A percentile compares a stretch with the other conserved stretches of the same genome.
Conservation (phyloP, 2,888 invertebrate genomes). For the Aphelenchoides bicaudatus region DNA sequence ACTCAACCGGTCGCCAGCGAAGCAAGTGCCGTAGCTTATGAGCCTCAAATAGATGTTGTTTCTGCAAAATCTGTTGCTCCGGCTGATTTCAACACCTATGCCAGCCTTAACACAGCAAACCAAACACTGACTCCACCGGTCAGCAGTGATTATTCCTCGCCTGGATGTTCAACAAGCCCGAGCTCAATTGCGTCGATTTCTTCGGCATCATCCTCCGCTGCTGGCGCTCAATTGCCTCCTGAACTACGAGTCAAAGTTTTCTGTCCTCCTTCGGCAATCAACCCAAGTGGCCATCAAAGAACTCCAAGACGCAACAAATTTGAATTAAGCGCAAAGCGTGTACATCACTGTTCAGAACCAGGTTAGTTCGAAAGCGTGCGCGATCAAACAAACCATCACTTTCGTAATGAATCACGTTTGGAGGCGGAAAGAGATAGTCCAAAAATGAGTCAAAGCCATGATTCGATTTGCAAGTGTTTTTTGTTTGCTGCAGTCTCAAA, state of each 20-base stretch:
- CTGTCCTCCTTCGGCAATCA: constrained; percentile 31
- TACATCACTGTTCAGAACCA: constrained; percentile 38
- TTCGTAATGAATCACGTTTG: too few species aligned
- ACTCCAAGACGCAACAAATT: constrained; percentile 33
- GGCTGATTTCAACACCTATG: background rate
- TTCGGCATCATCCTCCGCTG: background rate
- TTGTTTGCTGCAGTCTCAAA: too few species aligned
- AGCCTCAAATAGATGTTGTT: too few species aligned
- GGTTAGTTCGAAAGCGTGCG: too few species aligned
- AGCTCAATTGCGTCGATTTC: constrained; percentile 5
- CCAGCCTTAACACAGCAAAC: background rate
- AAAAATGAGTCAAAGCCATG: too few species aligned
- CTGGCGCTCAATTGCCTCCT: constrained; percentile 29
- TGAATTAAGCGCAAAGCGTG: constrained; percentile 38
- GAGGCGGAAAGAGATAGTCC: too few species aligned
- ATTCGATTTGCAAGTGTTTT: too few species aligned
- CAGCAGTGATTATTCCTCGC: background rate
- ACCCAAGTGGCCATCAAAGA: constrained; percentile 26
- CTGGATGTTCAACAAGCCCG: background rate
- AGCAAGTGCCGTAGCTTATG: background rate
- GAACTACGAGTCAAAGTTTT: constrained; percentile 36
- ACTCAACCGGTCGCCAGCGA: background rate
- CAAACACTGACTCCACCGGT: background rate
- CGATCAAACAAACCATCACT: background rate
- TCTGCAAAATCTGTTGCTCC: background rate